A percentile compares a stretch with the other conserved stretches of the same genome.
Conservation (phyloP, 2,113 vertebrate genomes). For the Varanus komodoensis region DNA sequence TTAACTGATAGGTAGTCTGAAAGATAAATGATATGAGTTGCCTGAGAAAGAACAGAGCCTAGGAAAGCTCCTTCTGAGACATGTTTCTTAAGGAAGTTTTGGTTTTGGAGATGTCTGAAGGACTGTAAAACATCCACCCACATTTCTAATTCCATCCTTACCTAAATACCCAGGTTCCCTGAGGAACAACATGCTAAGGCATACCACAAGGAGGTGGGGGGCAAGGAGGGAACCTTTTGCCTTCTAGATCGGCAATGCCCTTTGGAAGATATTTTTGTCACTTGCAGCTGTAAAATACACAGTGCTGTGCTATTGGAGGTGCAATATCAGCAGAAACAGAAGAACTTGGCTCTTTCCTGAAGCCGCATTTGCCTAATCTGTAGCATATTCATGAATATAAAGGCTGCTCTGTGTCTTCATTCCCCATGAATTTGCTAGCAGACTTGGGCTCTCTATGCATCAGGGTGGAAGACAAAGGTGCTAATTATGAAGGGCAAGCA, state of each 20-base stretch:
- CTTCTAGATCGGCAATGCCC: slow-evolving; percentile 59
- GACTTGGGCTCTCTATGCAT: not conserved
- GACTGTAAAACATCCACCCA: slow-evolving; percentile 62
- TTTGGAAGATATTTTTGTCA: slow-evolving; percentile 62
- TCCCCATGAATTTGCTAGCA: slow-evolving; percentile 22
- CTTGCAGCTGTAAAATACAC: slow-evolving; percentile 50
- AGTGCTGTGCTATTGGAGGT: slow-evolving; percentile 45
- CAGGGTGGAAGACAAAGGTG: not conserved
- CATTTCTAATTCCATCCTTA: slow-evolving; percentile 49
- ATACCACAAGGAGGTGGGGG: slow-evolving; percentile 33
- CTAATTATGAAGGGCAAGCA: not conserved
- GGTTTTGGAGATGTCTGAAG: slow-evolving; percentile 65
- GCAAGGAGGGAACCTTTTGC: slow-evolving; percentile 32
- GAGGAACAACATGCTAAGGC: slow-evolving; percentile 51
- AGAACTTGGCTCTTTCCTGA: slow-evolving; percentile 56
- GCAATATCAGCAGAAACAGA: slow-evolving; percentile 63
- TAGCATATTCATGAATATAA: slow-evolving; percentile 57
- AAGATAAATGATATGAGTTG: slow-evolving; percentile 20
- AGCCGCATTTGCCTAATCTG: slow-evolving; percentile 55
- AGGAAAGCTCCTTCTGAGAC: slow-evolving; percentile 63
- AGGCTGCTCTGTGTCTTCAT: slow-evolving; percentile 51
- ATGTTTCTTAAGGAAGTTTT: slow-evolving; percentile 70
- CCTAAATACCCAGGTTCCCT: slow-evolving; percentile 50
- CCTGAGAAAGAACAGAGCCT: slow-evolving; percentile 50
- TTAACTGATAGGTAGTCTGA: not conserved